phyloP scores from a whole-genome alignment of 1,140 invertebrate genomes.

The Dufourea novaeangliae region DNA sequence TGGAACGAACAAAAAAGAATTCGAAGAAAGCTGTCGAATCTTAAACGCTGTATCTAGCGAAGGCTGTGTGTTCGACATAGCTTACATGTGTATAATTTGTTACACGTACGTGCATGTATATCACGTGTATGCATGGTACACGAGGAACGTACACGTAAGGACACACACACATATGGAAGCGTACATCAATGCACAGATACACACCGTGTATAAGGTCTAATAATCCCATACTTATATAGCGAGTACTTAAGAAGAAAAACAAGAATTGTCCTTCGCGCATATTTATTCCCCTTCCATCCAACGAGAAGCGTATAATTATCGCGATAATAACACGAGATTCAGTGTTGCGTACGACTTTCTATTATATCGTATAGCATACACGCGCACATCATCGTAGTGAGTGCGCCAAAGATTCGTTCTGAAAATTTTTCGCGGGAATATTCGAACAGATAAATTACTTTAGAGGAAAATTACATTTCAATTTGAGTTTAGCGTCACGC shows the following conservation, averaged over 20 bases:
- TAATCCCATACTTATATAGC: constrained; percentile 41
- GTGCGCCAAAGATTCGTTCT: neutral
- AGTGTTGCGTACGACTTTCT: constrained; percentile 41
- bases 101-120: neutral
- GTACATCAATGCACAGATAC: constrained; percentile 33
- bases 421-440: constrained; percentile 12
- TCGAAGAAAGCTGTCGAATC: constrained; percentile 21
- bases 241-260: constrained; percentile 44
- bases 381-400: constrained; percentile 1
- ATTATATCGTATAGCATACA: constrained; percentile 36
- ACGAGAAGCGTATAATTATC: constrained; percentile 35
- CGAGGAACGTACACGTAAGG: neutral
- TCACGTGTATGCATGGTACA: neutral
- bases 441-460: neutral
- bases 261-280: constrained; percentile 39
- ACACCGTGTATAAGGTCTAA: constrained; percentile 47
- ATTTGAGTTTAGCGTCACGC: neutral
- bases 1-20: constrained; percentile 13
- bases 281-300: constrained; percentile 43
- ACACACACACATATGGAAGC: constrained; percentile 20
- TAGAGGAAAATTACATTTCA: neutral
- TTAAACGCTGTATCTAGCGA: constrained; percentile 19
- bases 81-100: constrained; percentile 27
- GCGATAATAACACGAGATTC: constrained; percentile 30
- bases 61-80: constrained; percentile 38